A percentile compares a stretch with the other conserved stretches of the same genome.
These are phyloP conservation scores for Podarcis lilfordi DNA, from an alignment of 2,797 vertebrate species.

Conservation along the genomic window DNA sequence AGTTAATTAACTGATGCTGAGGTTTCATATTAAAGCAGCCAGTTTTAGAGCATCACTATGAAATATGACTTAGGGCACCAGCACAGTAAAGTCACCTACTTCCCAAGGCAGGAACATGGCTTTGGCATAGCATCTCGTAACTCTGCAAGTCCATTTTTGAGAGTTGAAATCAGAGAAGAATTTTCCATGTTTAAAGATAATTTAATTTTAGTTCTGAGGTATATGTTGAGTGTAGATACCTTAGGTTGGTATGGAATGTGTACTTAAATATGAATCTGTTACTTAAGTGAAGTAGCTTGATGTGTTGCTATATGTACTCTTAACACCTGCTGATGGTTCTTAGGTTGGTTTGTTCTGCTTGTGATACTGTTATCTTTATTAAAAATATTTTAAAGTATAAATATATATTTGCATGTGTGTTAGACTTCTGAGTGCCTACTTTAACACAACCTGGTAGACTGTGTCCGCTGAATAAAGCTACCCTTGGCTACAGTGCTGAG, in stretches of 20 bases:
- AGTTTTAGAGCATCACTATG: neutral
- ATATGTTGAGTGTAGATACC: neutral
- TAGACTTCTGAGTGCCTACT: neutral
- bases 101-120: neutral
- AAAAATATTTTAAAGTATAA: no score
- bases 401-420: no score
- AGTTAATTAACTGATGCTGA: no score
- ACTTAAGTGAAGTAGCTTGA: no score
- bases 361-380: no score
- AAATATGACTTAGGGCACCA: neutral
- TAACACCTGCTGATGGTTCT: no score
- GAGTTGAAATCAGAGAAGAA: neutral
- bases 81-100: neutral
- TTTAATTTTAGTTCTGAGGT: neutral
- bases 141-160: neutral
- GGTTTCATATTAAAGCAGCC: no score
- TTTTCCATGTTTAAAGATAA: neutral
- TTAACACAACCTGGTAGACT: neutral
- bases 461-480: neutral
- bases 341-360: no score
- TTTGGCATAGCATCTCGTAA: neutral
- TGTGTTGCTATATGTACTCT: no score
- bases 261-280: no score
- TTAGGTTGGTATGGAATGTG: neutral
- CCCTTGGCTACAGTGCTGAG: neutral